Conservation (phyloP, 2,113 vertebrate genomes). For the Nyctibius bracteatus region DNA sequence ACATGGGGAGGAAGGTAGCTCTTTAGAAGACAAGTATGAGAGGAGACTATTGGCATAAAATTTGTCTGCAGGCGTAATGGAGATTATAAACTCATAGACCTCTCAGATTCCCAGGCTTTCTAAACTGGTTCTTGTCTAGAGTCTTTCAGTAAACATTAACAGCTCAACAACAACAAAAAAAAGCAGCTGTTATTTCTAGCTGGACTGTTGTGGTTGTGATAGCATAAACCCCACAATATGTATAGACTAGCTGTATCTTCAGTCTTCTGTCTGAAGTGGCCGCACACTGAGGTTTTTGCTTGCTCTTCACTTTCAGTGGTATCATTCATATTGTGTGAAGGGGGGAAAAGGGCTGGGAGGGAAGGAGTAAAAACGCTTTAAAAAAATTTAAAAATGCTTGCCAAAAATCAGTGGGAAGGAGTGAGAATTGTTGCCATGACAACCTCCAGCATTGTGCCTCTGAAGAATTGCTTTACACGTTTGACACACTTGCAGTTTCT, state of each 20-base stretch:
- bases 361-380: slow-evolving; percentile 32
- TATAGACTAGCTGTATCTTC: background rate
- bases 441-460: slow-evolving; percentile 64
- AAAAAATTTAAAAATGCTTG: slow-evolving; percentile 42
- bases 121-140: background rate
- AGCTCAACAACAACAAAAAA: background rate
- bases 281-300: background rate
- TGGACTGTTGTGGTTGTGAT: background rate
- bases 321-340: background rate
- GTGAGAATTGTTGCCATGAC: slow-evolving; percentile 71
- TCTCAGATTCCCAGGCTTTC: background rate
- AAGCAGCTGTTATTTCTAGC: background rate
- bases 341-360: background rate
- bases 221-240: background rate
- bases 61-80: background rate
- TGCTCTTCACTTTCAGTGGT: background rate
- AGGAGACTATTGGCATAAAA: background rate
- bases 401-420: slow-evolving; percentile 70
- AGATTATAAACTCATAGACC: background rate
- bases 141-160: background rate
- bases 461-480: slow-evolving; percentile 58
- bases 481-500: slow-evolving; percentile 48
- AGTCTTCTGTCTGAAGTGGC: background rate
- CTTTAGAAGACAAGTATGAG: background rate
- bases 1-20: background rate